A percentile compares a stretch with the other conserved stretches of the same genome.
Evolutionary conservation across 2,797 vertebrate genomes (phyloP).

Genomic region (Microctenopoma stevenorrisi): DNA sequence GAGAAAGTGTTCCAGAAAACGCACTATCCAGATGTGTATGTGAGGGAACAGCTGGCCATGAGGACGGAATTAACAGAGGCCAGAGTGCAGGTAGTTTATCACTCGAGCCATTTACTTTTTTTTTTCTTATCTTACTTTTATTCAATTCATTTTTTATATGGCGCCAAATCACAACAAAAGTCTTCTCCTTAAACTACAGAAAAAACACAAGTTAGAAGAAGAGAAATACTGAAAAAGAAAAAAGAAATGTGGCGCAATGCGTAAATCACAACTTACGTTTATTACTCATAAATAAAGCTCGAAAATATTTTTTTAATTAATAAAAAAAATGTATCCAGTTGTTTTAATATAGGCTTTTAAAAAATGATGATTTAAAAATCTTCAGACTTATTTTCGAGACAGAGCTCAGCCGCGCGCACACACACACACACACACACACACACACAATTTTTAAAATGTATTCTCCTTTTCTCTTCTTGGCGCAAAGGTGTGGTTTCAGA

Average conservation of each 20-base stretch:
- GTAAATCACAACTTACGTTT: not conserved
- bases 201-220: not conserved
- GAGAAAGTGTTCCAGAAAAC: constrained; percentile 99
- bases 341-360: not conserved
- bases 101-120: not conserved
- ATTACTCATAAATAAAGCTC: not conserved
- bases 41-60: constrained; percentile 96
- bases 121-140: not conserved
- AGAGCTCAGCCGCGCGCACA: too few species aligned
- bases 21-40: constrained; percentile 98
- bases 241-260: not conserved
- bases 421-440: not conserved
- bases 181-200: not conserved
- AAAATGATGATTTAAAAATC: not conserved
- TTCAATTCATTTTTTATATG: too few species aligned
- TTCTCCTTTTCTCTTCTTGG: not conserved
- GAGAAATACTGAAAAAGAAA: too few species aligned
- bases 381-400: not conserved
- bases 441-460: not conserved
- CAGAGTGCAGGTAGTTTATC: constrained; percentile 90
- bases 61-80: constrained; percentile 98
- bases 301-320: not conserved
- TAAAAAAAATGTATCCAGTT: too few species aligned
- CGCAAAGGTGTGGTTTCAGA: constrained; percentile 97
- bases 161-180: too few species aligned